These are phyloP conservation scores for Cybosia mesomella DNA, from an alignment of 2,888 invertebrate genomes.

Conservation along the genomic window DNA sequence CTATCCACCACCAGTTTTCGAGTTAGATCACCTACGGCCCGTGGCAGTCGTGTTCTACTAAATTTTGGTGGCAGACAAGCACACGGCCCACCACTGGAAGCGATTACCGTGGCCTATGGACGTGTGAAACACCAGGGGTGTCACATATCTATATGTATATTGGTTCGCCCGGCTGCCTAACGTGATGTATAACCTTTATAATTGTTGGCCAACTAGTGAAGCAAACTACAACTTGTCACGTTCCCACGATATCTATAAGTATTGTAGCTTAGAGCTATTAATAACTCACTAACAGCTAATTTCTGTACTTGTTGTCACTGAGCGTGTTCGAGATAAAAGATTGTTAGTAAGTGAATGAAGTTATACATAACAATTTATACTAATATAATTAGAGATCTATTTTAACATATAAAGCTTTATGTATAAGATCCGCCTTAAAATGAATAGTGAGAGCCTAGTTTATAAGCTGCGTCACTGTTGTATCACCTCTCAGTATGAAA, in stretches of 20 bases:
- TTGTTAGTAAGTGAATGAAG: not conserved
- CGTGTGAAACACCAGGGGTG: too few relatives aligned
- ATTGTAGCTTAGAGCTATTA: not conserved
- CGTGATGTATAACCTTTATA: too few relatives aligned
- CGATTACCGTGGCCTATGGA: too few relatives aligned
- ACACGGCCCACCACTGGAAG: too few relatives aligned
- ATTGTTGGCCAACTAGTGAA: too few relatives aligned
- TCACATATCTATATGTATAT: too few relatives aligned
- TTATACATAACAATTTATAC: not conserved
- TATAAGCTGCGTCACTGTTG: not conserved
- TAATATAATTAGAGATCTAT: not conserved
- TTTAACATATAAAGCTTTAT: not conserved
- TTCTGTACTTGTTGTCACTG: not conserved
- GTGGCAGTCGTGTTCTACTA: too few relatives aligned
- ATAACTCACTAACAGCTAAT: not conserved
- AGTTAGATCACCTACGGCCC: too few relatives aligned
- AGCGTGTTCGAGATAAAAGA: not conserved
- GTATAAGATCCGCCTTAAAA: not conserved
- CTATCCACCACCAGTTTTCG: too few relatives aligned
- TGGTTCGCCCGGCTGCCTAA: too few relatives aligned
- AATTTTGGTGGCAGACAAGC: too few relatives aligned
- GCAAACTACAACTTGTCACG: too few relatives aligned
- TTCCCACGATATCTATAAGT: conserved; percentile 24
- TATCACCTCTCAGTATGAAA: not conserved
- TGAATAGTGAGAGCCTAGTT: not conserved